Evolutionary conservation across 2,113 vertebrate species (phyloP).

Genomic region (Origma solitaria): DNA sequence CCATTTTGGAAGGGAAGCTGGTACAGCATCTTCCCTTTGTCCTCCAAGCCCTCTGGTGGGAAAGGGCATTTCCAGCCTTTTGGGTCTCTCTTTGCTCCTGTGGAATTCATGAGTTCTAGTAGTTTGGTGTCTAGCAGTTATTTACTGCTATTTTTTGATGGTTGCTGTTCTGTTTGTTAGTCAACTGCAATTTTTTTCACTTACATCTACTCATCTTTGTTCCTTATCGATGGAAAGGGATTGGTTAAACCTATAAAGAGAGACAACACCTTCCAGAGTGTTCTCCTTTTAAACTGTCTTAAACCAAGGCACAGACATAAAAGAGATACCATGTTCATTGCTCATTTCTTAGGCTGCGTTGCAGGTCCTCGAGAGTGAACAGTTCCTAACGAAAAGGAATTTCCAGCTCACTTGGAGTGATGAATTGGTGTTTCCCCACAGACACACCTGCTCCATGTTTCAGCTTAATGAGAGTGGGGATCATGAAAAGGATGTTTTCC

Average conservation of each 20-base stretch:
- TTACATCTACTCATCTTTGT: not conserved
- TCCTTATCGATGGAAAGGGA: not conserved
- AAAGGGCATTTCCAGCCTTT: not conserved
- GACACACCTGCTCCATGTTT: not conserved
- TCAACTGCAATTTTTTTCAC: not conserved
- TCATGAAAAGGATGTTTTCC: not conserved
- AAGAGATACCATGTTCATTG: not conserved
- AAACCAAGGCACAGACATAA: not conserved
- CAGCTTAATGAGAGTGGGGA: not conserved
- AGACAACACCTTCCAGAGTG: not conserved
- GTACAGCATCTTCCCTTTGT: not conserved
- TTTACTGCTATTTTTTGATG: not conserved
- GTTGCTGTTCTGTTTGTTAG: not conserved
- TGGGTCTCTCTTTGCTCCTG: not conserved
- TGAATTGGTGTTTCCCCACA: not conserved
- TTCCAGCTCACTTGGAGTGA: not conserved
- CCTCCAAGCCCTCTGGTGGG: not conserved
- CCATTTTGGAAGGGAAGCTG: not conserved
- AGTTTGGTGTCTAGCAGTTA: not conserved
- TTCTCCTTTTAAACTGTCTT: not conserved
- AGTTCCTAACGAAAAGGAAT: not conserved
- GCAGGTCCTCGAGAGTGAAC: not conserved
- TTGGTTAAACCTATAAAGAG: not conserved
- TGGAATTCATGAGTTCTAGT: not conserved
- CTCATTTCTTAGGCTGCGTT: not conserved